Base-by-base conservation (phyloP, 2,797 vertebrate species). In the Enteromius afrohamiltoni region DNA sequence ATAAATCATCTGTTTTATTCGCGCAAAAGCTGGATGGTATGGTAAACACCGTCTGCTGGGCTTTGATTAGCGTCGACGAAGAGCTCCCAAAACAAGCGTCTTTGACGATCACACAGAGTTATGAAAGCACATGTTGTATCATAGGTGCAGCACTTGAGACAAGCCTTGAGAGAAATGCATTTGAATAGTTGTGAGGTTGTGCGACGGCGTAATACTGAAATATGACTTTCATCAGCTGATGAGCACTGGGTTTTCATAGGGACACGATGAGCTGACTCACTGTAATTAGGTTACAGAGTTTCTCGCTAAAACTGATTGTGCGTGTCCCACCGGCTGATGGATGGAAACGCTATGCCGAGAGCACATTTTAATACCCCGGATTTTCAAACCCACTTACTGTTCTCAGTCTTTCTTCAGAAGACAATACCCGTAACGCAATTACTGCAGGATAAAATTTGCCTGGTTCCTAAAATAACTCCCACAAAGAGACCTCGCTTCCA, bases 371-470 rank as follows among this genome's bases (percentile, higher is more conserved):
- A 83, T 83, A 77, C 79, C 74, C 40, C 55, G 68, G 75, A 83
- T 78, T 82, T 83, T 82, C 69, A 86, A 82, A 82, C 85, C 69
- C 80, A 74, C 80, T 49, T 73, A 79, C 80, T 79, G 80, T 78
- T 86, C 85, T 82, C 80, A 79, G 67, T 86, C 81, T 68, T 74
- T 83, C 77, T 83, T 71, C 75, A 60, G 75, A 78, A 86, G 76
- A 86, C 85, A 86, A 86, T 86, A 73, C 75, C 26, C 42, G 37
- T 79, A 83, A 86, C 70, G 13, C 74, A 83, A 83, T 86, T 86
- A 86, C 75, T 26, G 80, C 31, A 34, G 58, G 71, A 79, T 82
- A 73, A 79, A 69, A 70, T 82, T 78, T 71, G 71, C 79, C 67
- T 82, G 74, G 47, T 55, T 74, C 83, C 67, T 84, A 64, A 83